Evolutionary conservation across 2,888 invertebrate species (phyloP).

Genomic region (Amphipoea lucens): DNA sequence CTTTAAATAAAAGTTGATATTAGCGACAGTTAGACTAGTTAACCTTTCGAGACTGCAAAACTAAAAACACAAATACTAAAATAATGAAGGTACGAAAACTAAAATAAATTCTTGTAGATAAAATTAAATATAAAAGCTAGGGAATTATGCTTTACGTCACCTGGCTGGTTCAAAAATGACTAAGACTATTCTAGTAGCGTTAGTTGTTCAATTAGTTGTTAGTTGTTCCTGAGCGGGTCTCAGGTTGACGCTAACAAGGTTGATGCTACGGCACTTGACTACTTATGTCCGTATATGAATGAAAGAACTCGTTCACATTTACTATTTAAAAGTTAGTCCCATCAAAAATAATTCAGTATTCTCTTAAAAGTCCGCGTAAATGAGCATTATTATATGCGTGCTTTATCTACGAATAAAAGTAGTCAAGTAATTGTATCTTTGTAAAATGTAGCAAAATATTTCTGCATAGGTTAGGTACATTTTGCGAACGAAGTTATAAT

Average conservation of each 20-base stretch:
- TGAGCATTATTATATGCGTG: not conserved
- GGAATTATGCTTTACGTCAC: not conserved
- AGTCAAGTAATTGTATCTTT: not conserved
- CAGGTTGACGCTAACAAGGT: not conserved
- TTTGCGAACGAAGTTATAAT: not conserved
- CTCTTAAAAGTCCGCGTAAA: not conserved
- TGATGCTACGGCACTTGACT: not conserved
- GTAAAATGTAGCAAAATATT: slow-evolving; percentile 1
- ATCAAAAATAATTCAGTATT: not conserved
- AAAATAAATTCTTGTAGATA: not conserved
- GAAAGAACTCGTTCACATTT: not conserved
- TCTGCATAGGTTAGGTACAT: slow-evolving; percentile 1
- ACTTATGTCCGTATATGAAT: not conserved
- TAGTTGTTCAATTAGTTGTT: not conserved
- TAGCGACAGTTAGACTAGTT: not conserved
- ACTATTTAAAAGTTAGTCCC: too few species aligned
- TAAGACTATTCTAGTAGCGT: not conserved
- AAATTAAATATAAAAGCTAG: not conserved
- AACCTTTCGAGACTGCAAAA: not conserved
- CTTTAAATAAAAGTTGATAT: not conserved
- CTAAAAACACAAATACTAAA: not conserved
- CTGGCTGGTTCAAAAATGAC: not conserved
- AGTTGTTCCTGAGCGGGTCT: not conserved
- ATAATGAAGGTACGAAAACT: not conserved
- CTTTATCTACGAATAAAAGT: not conserved